Percentiles rank a stretch among this genome's conserved stretches.
Conservation (phyloP, 2,113 vertebrate species). For the Xerus inauris region DNA sequence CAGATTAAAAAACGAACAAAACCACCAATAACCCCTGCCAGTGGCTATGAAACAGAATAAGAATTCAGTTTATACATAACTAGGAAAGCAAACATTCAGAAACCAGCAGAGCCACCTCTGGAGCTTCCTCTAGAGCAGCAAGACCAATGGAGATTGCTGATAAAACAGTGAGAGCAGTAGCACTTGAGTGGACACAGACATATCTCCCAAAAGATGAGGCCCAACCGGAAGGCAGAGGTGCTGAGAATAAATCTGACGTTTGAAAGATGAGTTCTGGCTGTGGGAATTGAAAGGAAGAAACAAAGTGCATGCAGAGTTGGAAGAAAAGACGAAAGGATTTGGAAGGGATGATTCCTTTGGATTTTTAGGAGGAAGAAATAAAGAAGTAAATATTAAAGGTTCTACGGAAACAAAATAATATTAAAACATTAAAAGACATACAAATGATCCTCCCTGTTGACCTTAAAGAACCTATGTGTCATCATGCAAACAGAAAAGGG, state of each 20-base stretch:
- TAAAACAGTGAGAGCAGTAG: not conserved
- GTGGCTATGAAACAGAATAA: not conserved
- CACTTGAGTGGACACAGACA: not conserved
- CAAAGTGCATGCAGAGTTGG: not conserved
- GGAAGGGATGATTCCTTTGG: not conserved
- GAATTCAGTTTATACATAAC: not conserved
- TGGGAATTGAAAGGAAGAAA: not conserved
- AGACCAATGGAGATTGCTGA: not conserved
- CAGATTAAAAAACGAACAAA: not conserved
- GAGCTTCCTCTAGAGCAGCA: not conserved
- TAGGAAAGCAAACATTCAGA: not conserved
- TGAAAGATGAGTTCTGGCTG: not conserved
- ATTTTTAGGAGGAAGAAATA: not conserved
- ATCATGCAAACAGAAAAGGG: constrained; percentile 11
- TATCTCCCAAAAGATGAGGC: not conserved
- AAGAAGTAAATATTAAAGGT: not conserved
- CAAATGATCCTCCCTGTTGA: not conserved
- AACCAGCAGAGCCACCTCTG: not conserved
- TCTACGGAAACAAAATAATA: not conserved
- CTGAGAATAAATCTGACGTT: not conserved
- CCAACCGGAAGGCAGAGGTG: not conserved
- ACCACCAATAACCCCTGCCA: not conserved
- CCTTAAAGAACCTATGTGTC: not conserved
- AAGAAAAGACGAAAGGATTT: not conserved
- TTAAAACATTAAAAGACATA: not conserved